phyloP scores from a whole-genome alignment of 2,797 vertebrate species.

The Coranthus polyacanthus region DNA sequence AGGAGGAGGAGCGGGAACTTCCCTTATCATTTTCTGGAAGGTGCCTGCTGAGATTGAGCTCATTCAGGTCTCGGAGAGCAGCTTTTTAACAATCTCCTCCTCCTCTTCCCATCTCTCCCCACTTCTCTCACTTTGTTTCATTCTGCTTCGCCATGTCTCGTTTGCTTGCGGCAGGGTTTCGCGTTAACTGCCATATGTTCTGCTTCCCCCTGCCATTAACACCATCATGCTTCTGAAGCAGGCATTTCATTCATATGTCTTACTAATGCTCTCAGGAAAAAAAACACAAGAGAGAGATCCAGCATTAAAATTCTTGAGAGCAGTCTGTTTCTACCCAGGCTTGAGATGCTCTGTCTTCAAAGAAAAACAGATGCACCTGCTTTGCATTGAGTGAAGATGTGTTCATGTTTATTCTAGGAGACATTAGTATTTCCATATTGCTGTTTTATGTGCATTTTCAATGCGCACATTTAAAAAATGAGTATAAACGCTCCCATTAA shows the following conservation, averaged over 20 bases:
- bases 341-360: constrained; percentile 8
- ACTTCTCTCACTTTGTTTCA: no score
- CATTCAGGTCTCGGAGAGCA: no score
- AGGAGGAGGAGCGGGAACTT: no score
- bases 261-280: no score
- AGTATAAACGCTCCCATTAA: no score
- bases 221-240: constrained; percentile 29
- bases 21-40: no score
- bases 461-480: no score
- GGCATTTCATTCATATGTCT: constrained; percentile 35
- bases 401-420: constrained; percentile 6
- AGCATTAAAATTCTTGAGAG: constrained; percentile 38
- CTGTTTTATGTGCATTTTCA: no score
- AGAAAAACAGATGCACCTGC: constrained; percentile 1
- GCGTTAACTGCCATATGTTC: constrained; percentile 54
- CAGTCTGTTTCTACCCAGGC: constrained; percentile 4
- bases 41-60: no score
- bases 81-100: not conserved
- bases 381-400: constrained; percentile 6
- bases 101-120: constrained; percentile 2
- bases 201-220: constrained; percentile 35
- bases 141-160: no score
- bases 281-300: constrained; percentile 14
- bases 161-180: constrained; percentile 48
- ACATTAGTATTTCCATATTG: not conserved